Conservation (phyloP, 2,888 invertebrate genomes). For the Ceriagrion tenellum region DNA sequence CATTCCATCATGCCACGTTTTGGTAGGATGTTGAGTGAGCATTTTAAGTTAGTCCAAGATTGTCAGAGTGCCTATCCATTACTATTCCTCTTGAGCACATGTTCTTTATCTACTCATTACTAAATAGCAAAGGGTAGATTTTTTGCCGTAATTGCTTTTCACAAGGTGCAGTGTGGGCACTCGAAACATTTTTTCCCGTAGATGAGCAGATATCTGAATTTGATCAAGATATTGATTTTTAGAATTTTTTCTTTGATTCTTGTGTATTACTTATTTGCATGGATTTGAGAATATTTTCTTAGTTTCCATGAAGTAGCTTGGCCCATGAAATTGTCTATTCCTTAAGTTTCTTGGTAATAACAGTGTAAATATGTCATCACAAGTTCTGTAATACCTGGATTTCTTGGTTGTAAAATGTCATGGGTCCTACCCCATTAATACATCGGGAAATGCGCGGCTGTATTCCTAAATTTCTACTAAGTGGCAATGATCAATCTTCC, state of each 20-base stretch:
- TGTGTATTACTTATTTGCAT: not conserved
- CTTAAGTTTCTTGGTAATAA: not conserved
- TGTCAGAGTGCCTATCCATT: not conserved
- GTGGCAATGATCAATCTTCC: conserved; percentile 1
- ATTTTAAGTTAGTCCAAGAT: not conserved
- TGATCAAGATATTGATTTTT: not conserved
- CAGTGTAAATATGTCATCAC: not conserved
- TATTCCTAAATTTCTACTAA: conserved; percentile 1
- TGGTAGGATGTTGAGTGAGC: not conserved
- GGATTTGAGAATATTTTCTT: not conserved
- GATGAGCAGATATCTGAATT: not conserved
- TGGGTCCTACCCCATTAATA: not conserved
- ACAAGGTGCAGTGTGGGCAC: not conserved
- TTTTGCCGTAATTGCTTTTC: not conserved
- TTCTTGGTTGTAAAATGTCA: not conserved
- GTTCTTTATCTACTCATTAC: conserved; percentile 16
- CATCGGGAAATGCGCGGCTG: not conserved
- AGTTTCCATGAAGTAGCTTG: not conserved
- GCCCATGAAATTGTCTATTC: not conserved
- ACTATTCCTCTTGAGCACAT: not conserved
- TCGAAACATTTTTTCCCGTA: not conserved
- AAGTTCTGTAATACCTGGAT: not conserved
- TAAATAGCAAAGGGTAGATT: not conserved
- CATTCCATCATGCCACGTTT: not conserved
- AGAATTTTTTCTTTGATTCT: not conserved